Evolutionary conservation across 2,797 vertebrate species (phyloP).

Genomic region (Threskiornis aethiopicus): DNA sequence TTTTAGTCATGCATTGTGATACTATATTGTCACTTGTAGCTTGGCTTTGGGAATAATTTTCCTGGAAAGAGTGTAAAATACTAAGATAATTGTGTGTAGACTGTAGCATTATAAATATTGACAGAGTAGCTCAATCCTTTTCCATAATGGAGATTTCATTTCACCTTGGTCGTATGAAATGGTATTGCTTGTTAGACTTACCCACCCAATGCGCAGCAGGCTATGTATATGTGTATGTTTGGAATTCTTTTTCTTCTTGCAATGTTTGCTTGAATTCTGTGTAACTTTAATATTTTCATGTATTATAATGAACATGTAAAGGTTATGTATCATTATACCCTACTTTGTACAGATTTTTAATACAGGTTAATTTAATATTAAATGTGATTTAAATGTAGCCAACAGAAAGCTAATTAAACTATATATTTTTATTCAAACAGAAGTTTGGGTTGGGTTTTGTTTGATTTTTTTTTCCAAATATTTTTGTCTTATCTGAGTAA

Average conservation of each 20-base stretch:
- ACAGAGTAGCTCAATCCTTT: neutral
- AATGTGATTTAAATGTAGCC: neutral
- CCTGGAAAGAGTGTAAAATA: neutral
- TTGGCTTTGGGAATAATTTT: neutral
- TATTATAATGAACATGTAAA: conserved; percentile 15
- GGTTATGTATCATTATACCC: neutral
- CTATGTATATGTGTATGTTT: neutral
- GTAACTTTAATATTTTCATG: neutral
- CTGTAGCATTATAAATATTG: neutral
- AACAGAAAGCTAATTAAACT: conserved; percentile 32
- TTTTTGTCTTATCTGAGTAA: neutral
- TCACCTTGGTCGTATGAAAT: neutral
- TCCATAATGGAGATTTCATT: neutral
- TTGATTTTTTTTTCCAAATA: neutral
- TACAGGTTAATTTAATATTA: conserved; percentile 40
- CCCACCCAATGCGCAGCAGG: too few species aligned
- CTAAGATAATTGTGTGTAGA: neutral
- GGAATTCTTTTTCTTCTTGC: neutral
- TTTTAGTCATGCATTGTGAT: neutral
- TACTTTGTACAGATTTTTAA: conserved; percentile 38
- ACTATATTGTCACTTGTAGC: neutral
- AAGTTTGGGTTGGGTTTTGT: neutral
- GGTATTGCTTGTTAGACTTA: neutral
- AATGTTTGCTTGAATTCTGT: neutral
- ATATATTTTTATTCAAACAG: neutral